Percentiles rank a stretch among this genome's conserved stretches.
Evolutionary conservation across 1,140 invertebrate species (phyloP).

Genomic region (Drosophila nannoptera): DNA sequence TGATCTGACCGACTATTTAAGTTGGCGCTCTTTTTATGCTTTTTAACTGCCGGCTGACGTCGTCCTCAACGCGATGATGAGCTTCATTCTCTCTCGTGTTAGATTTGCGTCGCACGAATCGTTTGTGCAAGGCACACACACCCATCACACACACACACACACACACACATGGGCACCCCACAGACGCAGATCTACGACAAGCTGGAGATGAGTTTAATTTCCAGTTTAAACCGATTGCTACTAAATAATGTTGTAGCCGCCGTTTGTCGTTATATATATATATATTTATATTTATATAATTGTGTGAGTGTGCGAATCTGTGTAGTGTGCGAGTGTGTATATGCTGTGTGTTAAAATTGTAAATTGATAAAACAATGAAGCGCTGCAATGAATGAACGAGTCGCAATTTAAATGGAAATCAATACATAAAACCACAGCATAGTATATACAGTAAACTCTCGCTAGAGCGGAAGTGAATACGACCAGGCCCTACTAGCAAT

Average conservation of each 20-base stretch:
- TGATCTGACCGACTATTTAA: slow-evolving; percentile 45
- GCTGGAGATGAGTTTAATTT: slow-evolving; percentile 37
- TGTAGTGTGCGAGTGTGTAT: slow-evolving; percentile 12
- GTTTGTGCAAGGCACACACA: slow-evolving; percentile 56
- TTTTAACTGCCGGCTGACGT: slow-evolving; percentile 30
- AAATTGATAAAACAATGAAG: slow-evolving; percentile 71
- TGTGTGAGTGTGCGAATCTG: slow-evolving; percentile 13
- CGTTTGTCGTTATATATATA: slow-evolving; percentile 11
- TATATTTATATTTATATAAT: too few relatives aligned
- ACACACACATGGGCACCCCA: background rate
- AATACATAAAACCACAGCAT: slow-evolving; percentile 48
- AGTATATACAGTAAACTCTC: slow-evolving; percentile 8
- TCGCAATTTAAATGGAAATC: slow-evolving; percentile 73
- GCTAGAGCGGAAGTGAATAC: background rate
- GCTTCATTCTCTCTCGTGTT: slow-evolving; percentile 34
- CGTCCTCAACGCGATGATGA: slow-evolving; percentile 31
- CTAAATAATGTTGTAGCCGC: slow-evolving; percentile 51
- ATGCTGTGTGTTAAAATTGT: slow-evolving; percentile 60
- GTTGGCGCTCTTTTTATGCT: slow-evolving; percentile 29
- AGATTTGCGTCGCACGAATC: slow-evolving; percentile 71
- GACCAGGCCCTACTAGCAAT: background rate
- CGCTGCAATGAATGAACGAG: slow-evolving; percentile 67
- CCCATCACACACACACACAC: slow-evolving; percentile 14
- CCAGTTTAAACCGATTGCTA: slow-evolving; percentile 70
- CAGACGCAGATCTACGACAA: background rate